Evolutionary conservation across 2,797 vertebrate genomes (phyloP).

Genomic region (Acanthis flammea): DNA sequence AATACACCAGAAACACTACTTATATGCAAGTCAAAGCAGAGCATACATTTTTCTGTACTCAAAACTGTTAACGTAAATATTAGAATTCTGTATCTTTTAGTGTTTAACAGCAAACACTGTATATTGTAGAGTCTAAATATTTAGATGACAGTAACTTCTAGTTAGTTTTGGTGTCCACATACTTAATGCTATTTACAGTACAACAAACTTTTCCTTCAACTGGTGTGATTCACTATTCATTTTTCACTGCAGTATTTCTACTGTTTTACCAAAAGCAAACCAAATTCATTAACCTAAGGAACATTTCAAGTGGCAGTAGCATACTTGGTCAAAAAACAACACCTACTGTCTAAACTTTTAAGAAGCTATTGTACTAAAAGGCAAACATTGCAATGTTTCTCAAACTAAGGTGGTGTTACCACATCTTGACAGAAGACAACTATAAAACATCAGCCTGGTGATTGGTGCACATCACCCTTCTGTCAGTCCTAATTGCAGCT

Average conservation of each 20-base stretch:
- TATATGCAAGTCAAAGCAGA: slow-evolving; percentile 51
- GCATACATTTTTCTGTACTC: slow-evolving; percentile 34
- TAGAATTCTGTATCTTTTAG: slow-evolving; percentile 46
- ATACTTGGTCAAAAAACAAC: slow-evolving; percentile 61
- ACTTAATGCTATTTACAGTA: slow-evolving; percentile 61
- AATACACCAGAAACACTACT: slow-evolving; percentile 35
- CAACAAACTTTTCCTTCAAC: slow-evolving; percentile 46
- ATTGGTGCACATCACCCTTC: not conserved
- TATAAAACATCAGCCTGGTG: not conserved
- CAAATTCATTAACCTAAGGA: not conserved
- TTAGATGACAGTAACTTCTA: slow-evolving; percentile 52
- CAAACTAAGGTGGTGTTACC: slow-evolving; percentile 9
- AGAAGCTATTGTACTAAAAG: slow-evolving; percentile 42
- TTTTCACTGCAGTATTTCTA: slow-evolving; percentile 45
- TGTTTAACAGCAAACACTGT: slow-evolving; percentile 47
- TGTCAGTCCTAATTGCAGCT: not conserved
- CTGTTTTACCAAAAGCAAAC: slow-evolving; percentile 36
- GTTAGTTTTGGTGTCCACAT: slow-evolving; percentile 57
- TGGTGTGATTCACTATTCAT: slow-evolving; percentile 23
- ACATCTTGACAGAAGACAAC: slow-evolving; percentile 1
- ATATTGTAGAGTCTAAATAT: slow-evolving; percentile 56
- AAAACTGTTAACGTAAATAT: slow-evolving; percentile 27
- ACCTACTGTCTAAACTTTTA: slow-evolving; percentile 24
- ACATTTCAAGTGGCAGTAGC: slow-evolving; percentile 28
- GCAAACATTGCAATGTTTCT: slow-evolving; percentile 31